Evolutionary conservation across 2,113 vertebrate genomes (phyloP), one percentile per base, ranked within the genome.

Genomic region (Hippocampus guttulatus): DNA sequence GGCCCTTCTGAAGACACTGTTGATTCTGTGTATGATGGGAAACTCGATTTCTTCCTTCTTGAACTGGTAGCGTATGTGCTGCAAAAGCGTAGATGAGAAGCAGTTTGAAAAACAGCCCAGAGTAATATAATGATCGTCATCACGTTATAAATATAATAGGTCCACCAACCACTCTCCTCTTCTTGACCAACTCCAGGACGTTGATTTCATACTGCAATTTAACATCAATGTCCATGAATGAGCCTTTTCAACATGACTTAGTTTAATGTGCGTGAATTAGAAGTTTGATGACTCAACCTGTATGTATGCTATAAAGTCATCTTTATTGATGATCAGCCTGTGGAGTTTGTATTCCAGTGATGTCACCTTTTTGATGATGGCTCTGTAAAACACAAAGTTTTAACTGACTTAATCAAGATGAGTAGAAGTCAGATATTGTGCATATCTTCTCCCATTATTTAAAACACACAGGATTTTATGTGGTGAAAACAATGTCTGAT

Each of bases 21-120:
- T 93, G 75, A 98, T 93, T 74, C 96, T 89, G 0, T 92, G 92
- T 38, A 96, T 88, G 71, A 97, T 94, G 41, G 94, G 92, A 57
- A 80, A 79, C 75, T 99, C 97, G n/a, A 99, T 97, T 78, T 98
- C 97, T 12, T 97, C 95, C 76, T 91, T 93, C 89, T 99, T 98
- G 86, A 96, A 98, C 0, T 90, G 89, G 66, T 98, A 99, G 1
- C 93, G 93, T 27, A 93, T 93, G 62, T 95, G 93, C 97, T 99
- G 77, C 18, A 82, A 75, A 51, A 9, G 12, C 33, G 8, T 33
- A 47, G 14, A 3, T 16, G 1, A 54, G 2, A 40, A 40, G 3
- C 51, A 38, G 3, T n/a, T 27, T 55, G 7, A 47, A 0, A 51
- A 9, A 27, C 51, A 8, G 27, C 58, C 18, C 2, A 2, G 15